Evolutionary conservation across 2,113 vertebrate genomes (phyloP), one percentile per base, ranked within the genome.

Genomic region (Eptesicus fuscus): DNA sequence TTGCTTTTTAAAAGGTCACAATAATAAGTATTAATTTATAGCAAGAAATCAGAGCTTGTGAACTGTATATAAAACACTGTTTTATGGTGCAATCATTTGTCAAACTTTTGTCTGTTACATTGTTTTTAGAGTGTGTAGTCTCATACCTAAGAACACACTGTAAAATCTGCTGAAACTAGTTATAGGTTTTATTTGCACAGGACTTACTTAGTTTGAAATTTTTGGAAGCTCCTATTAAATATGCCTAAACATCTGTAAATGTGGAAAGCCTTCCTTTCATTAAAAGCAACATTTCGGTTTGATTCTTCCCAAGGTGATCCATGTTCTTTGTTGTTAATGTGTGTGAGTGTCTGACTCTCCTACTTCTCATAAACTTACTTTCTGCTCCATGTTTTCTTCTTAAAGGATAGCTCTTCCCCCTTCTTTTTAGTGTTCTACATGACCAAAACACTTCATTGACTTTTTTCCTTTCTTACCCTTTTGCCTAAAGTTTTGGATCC

Each of bases 41-140:
- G 97, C 98, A 98, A 97, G 97, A 98, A 98, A 97, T 86, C 98
- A 90, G 98, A 98, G 97, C 98, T 97, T 98, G 93, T 98, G 98
- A 98, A 97, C 98, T 98, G 98, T 99, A 98, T 98, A 98, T 98
- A 98, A 98, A 98, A 98, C 98, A 98, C 98, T 98, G 97, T 98
- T 98, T 97, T 97, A 98, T 98, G 98, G 98, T 98, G 98, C 98
- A 98, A 98, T 98, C 98, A 98, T 98, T 98, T 97, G 98, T 98
- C 98, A 97, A 93, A 97, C 88, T 97, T 97, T 85, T 98, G 97
- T 98, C 98, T 98, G 97, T 98, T 98, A 97, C 96, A 96, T 98
- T 98, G 97, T 97, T 98, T 98, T 98, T 95, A 91, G 96, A 97
- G 93, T 97, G 96, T 93, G 94, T 98, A 92, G 98, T 98, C 96